phyloP scores from a whole-genome alignment of 2,888 invertebrate genomes.

The Venusia cambrica region DNA sequence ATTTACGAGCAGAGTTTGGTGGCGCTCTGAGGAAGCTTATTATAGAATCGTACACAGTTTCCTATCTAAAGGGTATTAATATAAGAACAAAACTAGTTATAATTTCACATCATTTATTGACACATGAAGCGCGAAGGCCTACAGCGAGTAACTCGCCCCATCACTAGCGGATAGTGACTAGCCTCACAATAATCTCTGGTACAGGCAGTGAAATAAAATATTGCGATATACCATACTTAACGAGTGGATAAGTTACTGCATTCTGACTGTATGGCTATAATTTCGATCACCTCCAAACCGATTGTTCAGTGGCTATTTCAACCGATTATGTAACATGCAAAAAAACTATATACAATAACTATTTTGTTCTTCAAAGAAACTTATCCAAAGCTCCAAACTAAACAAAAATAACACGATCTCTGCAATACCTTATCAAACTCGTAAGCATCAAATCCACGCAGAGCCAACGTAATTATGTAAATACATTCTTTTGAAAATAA shows the following conservation, averaged over 20 bases:
- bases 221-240: conserved; percentile 28
- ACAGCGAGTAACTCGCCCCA: conserved; percentile 48
- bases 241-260: conserved; percentile 14
- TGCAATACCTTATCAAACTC: conserved; percentile 13
- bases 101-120: conserved; percentile 71
- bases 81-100: conserved; percentile 28
- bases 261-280: too few species aligned
- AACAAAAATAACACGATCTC: conserved; percentile 2
- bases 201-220: conserved; percentile 58
- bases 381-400: too few species aligned
- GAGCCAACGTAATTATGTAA: conserved; percentile 16
- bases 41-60: too few species aligned
- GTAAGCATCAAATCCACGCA: conserved; percentile 12
- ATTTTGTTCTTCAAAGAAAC: too few species aligned
- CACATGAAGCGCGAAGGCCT: conserved; percentile 71
- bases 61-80: background rate
- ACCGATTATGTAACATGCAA: too few species aligned
- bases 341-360: too few species aligned
- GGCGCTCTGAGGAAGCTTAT: too few species aligned
- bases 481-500: conserved; percentile 21
- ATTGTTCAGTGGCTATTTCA: too few species aligned
- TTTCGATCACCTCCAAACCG: too few species aligned
- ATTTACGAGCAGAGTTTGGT: too few species aligned
- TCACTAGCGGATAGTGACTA: conserved; percentile 49
- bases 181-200: conserved; percentile 60